Base-by-base conservation (phyloP, 1,140 invertebrate species). In the Delia radicum region DNA sequence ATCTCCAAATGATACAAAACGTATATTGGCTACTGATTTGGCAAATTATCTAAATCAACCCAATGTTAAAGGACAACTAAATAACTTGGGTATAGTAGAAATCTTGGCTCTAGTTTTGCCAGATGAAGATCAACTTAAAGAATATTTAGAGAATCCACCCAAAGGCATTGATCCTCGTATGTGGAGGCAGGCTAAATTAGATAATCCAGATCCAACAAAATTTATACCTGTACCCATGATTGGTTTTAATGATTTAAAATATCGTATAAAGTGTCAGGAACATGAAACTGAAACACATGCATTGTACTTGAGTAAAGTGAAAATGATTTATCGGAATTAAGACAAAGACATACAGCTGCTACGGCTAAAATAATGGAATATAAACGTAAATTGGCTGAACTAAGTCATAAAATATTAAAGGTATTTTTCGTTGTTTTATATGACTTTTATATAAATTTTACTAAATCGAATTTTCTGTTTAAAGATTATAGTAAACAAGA, bases 141-240 rank as follows among this genome's bases (percentile, higher is more conserved):
- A 96, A 78, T 98, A 98, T 87, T 86, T 98, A 48, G 94, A 96
- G 75, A 94, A 92, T 82, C 93, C 96, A 6, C 96, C 96, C 13
- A 75, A 81, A 89, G 93, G 93, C 3, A 93, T 95, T 79, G 93
- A 95, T 85, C 89, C 90, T 29, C 87, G 93, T 75, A 89, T 95
- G 74, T 96, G 94, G 94, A 92, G 94, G 81, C 95, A 98, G 86
- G 96, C 96, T 0, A 95, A 96, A 82, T 85, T 93, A 27, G 96
- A 98, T 81, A 99, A 98, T 88, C 97, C 96, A 0, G 94, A 98
- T 87, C 91, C 95, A 8, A 91, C 91, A 31, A 92, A 93, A 79
- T 94, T 96, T 74, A 94, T 98, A 80, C 96, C 96, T 0, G 94
- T 97, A 3, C 95, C 96, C 2, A 94, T 98, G 86, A 91, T 98